Evolutionary conservation across 2,888 invertebrate genomes (phyloP).

Genomic region (Melanophora roralis): DNA sequence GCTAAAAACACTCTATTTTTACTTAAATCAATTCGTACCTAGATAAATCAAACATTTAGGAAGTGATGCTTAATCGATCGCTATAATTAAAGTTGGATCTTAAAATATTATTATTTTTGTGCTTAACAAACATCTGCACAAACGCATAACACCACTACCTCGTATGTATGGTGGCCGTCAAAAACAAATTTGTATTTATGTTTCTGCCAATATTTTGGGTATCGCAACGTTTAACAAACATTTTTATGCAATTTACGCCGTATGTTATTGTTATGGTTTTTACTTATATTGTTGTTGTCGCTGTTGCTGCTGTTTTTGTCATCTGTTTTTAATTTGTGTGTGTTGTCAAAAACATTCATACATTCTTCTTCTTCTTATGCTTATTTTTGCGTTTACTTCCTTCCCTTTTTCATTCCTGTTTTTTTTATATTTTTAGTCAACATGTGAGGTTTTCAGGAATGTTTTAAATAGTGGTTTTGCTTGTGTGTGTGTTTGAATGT

Average conservation of each 20-base stretch:
- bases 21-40: no score
- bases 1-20: no score
- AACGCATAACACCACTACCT: no score
- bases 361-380: constrained; percentile 7
- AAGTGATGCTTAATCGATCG: no score
- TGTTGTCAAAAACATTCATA: constrained; percentile 55
- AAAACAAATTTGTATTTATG: constrained; percentile 12
- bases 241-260: constrained; percentile 40
- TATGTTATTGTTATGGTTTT: neutral
- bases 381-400: neutral
- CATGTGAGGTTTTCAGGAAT: no score
- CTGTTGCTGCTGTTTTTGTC: constrained; percentile 45
- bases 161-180: no score
- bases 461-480: neutral
- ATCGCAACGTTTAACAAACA: neutral
- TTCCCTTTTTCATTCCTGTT: neutral
- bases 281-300: neutral
- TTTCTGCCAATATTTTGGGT: constrained; percentile 22
- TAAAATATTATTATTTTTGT: no score
- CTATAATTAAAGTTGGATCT: no score
- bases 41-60: no score
- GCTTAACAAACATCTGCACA: no score
- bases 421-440: no score
- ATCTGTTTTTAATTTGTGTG: constrained; percentile 62
- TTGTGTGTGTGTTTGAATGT: neutral